These are phyloP conservation scores for Calephelis perditalis DNA, from an alignment of 2,888 invertebrate genomes.

Conservation along the genomic window DNA sequence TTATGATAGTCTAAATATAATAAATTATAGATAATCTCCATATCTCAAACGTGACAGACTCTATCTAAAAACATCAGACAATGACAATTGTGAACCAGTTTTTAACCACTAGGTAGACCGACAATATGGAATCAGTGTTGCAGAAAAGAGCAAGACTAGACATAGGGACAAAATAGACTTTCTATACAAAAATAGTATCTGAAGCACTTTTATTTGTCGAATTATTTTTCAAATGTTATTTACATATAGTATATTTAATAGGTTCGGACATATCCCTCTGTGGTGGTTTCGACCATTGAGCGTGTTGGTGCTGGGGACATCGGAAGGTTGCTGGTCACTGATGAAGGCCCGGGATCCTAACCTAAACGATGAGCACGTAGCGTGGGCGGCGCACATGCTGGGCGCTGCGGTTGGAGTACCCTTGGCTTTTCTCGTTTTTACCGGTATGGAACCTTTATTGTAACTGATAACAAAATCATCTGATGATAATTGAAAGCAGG, in stretches of 20 bases:
- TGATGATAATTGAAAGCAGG: too few species aligned
- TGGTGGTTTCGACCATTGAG: slow-evolving; percentile 78
- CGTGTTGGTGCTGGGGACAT: slow-evolving; percentile 80
- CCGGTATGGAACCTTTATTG: slow-evolving; percentile 39
- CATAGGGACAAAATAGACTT: too few species aligned
- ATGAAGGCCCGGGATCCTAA: slow-evolving; percentile 30
- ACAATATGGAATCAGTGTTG: too few species aligned
- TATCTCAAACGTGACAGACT: too few species aligned
- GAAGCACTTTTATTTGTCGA: neutral
- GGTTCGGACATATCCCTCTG: slow-evolving; percentile 62
- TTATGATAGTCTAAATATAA: neutral
- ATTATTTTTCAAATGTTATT: too few species aligned
- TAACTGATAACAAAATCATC: too few species aligned
- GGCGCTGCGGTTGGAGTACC: slow-evolving; percentile 83
- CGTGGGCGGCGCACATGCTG: slow-evolving; percentile 84
- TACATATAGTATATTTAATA: slow-evolving; percentile 26
- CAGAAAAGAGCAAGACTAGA: too few species aligned
- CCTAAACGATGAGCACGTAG: slow-evolving; percentile 57
- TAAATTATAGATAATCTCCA: neutral
- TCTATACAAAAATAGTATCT: too few species aligned
- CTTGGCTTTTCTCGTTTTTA: slow-evolving; percentile 79
- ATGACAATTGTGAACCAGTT: too few species aligned
- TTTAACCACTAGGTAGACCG: too few species aligned
- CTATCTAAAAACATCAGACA: too few species aligned
- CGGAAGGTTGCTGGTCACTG: slow-evolving; percentile 76